Base-by-base conservation (phyloP, 2,888 invertebrate species). In the Anarsia innoxiella region DNA sequence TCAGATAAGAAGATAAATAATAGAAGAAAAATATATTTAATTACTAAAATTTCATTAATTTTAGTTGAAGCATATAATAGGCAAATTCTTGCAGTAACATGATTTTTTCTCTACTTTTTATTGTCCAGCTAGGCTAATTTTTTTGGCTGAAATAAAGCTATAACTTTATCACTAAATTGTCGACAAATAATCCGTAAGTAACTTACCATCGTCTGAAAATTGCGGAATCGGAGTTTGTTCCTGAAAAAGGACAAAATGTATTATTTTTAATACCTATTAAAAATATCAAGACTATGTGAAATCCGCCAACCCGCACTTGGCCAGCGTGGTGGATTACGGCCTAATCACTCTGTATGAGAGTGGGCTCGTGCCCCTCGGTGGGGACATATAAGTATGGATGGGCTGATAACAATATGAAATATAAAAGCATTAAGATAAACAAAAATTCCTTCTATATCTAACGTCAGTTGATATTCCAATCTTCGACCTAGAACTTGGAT, bases 211-310 rank as follows among this genome's bases (percentile, higher is more conserved):
- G 16, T 91, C 90, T 12, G 86, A 85, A 33, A 94, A 93, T 69
- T 90, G 88, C 23, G 94, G 94, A 49, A 95, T 88, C 0, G 93
- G 90, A 12, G 91, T 89, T 86, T 95, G 92, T 78, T 94, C 94
- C 95, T 95, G 74, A 3, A 86, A 63, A 60, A 53, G 39, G 25
- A 25, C 4, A 45, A 47, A 43, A 37, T 12, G 12, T 2, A 25
- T 25, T 8, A 25, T 3, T 10, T 8, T 3, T 25, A 5, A 19
- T 3, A 8, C 4, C 4, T 19, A 3, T 5, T 19, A 3, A 5
- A 19, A 3, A 19, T 19, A 19, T 19, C 8, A 19, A 3, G 19
- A 5, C 19, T 5, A 3, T 5, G 19, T 8, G 19, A 5, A 19
- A n/a, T n/a, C n/a, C n/a, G n/a, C n/a, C n/a, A n/a, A n/a, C n/a